A percentile compares a stretch with the other conserved stretches of the same genome.
Evolutionary conservation across 2,888 invertebrate genomes (phyloP).

Genomic region (Aplocera efformata): DNA sequence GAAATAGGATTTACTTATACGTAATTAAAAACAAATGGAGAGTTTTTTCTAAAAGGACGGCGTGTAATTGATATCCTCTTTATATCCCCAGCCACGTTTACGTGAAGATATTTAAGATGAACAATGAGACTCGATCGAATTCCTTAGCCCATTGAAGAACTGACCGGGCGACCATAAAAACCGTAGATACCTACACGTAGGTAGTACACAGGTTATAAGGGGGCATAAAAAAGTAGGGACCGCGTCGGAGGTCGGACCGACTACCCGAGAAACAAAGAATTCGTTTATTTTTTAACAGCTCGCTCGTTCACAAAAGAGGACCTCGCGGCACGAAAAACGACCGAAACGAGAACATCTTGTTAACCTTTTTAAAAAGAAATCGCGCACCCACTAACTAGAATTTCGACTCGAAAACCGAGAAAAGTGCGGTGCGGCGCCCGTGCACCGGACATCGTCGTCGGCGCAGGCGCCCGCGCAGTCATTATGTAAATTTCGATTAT

Average conservation of each 20-base stretch:
- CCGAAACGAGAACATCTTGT: slow-evolving; percentile 77
- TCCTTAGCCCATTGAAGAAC: slow-evolving; percentile 79
- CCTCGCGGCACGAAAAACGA: slow-evolving; percentile 75
- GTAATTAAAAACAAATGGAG: slow-evolving; percentile 43
- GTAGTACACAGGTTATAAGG: slow-evolving; percentile 79
- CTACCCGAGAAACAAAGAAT: slow-evolving; percentile 80
- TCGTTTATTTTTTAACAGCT: slow-evolving; percentile 81
- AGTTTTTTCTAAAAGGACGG: slow-evolving; percentile 39
- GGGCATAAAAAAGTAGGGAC: slow-evolving; percentile 77
- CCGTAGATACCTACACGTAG: slow-evolving; percentile 79
- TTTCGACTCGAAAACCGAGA: slow-evolving; percentile 77
- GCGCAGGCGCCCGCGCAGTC: slow-evolving; percentile 70
- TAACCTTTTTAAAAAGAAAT: slow-evolving; percentile 79
- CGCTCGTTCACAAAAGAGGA: slow-evolving; percentile 77
- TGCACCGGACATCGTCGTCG: slow-evolving; percentile 47
- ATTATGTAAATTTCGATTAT: slow-evolving; percentile 72
- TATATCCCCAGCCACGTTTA: slow-evolving; percentile 43
- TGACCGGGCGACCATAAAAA: slow-evolving; percentile 78
- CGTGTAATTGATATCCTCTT: slow-evolving; percentile 52
- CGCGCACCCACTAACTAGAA: slow-evolving; percentile 77
- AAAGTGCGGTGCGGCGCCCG: slow-evolving; percentile 57
- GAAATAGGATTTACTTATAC: slow-evolving; percentile 36
- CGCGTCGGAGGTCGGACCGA: slow-evolving; percentile 78
- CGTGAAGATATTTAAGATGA: slow-evolving; percentile 57
- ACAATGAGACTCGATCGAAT: slow-evolving; percentile 77